phyloP scores from a whole-genome alignment of 2,888 invertebrate genomes.

The Alsophila aescularia region DNA sequence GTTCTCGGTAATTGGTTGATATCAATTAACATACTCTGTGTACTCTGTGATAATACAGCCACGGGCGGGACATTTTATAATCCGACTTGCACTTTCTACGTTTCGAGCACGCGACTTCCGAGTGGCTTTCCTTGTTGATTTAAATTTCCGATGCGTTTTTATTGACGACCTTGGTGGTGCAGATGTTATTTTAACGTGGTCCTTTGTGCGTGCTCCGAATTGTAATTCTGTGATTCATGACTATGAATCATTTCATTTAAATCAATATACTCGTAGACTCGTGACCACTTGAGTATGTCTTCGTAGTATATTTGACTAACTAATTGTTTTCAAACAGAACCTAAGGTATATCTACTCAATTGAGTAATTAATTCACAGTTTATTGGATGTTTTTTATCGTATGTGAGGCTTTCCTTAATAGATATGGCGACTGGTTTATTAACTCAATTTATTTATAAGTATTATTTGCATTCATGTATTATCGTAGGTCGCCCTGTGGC shows the following conservation, averaged over 20 bases:
- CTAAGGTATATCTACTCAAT: constrained; percentile 1
- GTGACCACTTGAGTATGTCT: constrained; percentile 1
- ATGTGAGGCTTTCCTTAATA: background rate
- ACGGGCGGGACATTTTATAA: constrained; percentile 62
- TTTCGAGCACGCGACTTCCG: constrained; percentile 66
- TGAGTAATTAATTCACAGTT: constrained; percentile 19
- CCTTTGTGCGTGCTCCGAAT: constrained; percentile 63
- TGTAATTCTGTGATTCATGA: constrained; percentile 65
- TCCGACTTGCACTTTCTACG: constrained; percentile 77
- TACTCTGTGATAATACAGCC: constrained; percentile 61
- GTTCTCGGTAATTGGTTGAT: constrained; percentile 62
- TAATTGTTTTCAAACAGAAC: constrained; percentile 13
- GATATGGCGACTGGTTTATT: background rate
- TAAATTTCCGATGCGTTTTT: constrained; percentile 58
- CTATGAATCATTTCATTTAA: constrained; percentile 59
- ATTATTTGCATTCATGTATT: background rate
- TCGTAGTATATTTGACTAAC: constrained; percentile 17
- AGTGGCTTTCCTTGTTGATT: constrained; percentile 58
- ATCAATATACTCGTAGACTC: constrained; percentile 24
- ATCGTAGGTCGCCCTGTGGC: too few species aligned
- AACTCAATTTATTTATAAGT: background rate
- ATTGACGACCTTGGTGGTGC: constrained; percentile 49
- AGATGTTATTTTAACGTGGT: constrained; percentile 47
- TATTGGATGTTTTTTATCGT: constrained; percentile 20
- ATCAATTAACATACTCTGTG: constrained; percentile 70